Conservation (phyloP, 2,888 invertebrate species). For the Schizotus pectinicornis region DNA sequence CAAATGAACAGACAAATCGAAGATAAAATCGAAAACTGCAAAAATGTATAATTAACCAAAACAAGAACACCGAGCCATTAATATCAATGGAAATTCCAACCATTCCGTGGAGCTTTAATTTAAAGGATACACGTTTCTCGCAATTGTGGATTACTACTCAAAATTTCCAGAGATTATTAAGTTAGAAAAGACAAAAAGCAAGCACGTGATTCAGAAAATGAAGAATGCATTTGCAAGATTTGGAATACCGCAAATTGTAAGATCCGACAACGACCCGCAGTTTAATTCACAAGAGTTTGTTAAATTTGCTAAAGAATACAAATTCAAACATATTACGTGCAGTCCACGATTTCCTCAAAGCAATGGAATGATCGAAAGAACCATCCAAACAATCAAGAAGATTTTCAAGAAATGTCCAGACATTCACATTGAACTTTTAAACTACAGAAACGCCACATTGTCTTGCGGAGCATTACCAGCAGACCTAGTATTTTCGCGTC, state of each 20-base stretch:
- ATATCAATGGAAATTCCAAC: neutral
- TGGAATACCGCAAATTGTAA: neutral
- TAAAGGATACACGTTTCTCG: constrained; percentile 1
- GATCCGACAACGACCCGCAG: constrained; percentile 1
- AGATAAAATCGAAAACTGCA: neutral
- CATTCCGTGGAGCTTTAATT: neutral
- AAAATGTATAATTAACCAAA: neutral
- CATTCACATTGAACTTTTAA: neutral
- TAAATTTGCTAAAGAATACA: neutral
- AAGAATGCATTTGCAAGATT: neutral
- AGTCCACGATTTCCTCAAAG: constrained; percentile 8
- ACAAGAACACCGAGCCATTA: neutral
- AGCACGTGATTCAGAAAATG: neutral
- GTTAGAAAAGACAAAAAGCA: neutral
- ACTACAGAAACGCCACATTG: constrained; percentile 6
- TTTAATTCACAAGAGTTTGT: constrained; percentile 1
- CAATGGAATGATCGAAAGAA: constrained; percentile 10
- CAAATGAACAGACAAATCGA: neutral
- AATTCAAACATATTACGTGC: constrained; percentile 1
- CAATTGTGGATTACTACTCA: constrained; percentile 6
- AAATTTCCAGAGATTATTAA: constrained; percentile 2
- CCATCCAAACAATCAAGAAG: constrained; percentile 5
- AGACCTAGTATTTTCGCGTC: constrained; percentile 15
- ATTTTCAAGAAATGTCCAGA: constrained; percentile 21
- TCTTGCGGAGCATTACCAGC: constrained; percentile 58